Conservation (phyloP, 2,113 vertebrate genomes). For the Toxotes jaculatrix region DNA sequence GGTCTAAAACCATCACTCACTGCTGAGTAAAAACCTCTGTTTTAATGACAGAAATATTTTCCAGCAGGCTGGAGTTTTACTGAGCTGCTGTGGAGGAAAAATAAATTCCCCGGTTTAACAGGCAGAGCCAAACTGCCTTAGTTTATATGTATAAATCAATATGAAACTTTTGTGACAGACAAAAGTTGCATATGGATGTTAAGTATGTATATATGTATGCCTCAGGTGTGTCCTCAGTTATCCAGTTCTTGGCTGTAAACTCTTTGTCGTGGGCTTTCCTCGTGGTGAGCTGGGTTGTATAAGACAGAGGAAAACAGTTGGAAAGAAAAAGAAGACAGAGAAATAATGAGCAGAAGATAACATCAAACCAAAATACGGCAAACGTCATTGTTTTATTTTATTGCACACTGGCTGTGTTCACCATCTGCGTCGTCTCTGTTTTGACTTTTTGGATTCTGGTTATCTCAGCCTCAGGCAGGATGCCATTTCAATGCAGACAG, state of each 20-base stretch:
- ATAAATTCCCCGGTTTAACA: background rate
- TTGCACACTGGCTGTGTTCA: constrained; percentile 34
- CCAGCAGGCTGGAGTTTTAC: too few species aligned
- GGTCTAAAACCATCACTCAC: background rate
- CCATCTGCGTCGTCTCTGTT: constrained; percentile 58
- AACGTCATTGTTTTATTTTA: constrained; percentile 31
- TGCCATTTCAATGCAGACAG: constrained; percentile 48
- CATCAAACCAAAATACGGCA: background rate
- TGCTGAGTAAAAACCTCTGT: background rate
- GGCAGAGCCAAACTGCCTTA: background rate
- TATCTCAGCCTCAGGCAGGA: constrained; percentile 43
- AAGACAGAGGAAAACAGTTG: background rate
- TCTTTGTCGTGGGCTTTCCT: background rate
- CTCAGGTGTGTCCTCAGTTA: background rate
- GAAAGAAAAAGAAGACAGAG: background rate
- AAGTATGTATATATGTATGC: background rate
- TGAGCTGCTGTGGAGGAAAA: background rate
- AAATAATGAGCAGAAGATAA: constrained; percentile 9
- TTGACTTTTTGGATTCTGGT: constrained; percentile 49
- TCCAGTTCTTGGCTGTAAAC: background rate
- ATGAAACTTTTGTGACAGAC: background rate
- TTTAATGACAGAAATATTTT: background rate
- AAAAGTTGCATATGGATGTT: background rate
- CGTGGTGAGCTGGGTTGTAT: background rate
- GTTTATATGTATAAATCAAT: background rate